Conservation (phyloP, 2,797 vertebrate genomes). For the Syngnathus rostellatus region DNA sequence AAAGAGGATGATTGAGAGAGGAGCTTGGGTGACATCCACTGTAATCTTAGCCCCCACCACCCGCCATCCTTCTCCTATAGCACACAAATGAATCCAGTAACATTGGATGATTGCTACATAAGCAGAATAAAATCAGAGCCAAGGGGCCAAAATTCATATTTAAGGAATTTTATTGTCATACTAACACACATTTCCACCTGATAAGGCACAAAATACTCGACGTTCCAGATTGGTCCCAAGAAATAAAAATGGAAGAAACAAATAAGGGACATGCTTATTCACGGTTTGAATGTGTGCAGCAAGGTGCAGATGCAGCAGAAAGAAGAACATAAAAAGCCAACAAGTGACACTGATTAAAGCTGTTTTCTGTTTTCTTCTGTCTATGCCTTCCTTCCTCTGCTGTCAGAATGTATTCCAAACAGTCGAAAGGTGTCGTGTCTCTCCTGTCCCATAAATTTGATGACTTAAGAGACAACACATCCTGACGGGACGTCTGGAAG, state of each 20-base stretch:
- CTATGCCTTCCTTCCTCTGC: slow-evolving; percentile 23
- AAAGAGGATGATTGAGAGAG: slow-evolving; percentile 70
- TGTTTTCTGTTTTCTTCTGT: slow-evolving; percentile 28
- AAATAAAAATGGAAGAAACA: no score
- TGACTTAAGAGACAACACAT: slow-evolving; percentile 29
- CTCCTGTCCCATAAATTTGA: slow-evolving; percentile 31
- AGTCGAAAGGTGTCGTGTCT: slow-evolving; percentile 44
- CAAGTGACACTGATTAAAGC: slow-evolving; percentile 10
- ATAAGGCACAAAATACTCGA: no score
- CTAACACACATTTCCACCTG: no score
- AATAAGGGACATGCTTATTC: no score
- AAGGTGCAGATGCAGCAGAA: no score
- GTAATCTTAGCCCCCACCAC: slow-evolving; percentile 51
- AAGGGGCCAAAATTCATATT: slow-evolving; percentile 31
- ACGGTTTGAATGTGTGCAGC: no score
- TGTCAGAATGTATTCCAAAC: slow-evolving; percentile 25
- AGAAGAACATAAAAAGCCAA: no score
- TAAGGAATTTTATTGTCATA: not conserved
- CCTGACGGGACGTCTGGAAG: slow-evolving; percentile 29
- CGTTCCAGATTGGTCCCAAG: no score
- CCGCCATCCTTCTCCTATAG: slow-evolving; percentile 15
- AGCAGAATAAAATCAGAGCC: slow-evolving; percentile 23
- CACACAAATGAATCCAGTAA: slow-evolving; percentile 41
- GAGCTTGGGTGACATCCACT: slow-evolving; percentile 67
- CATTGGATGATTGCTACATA: slow-evolving; percentile 45